Conservation (phyloP, 2,888 invertebrate genomes). For the Lamellibrachia satsuma region DNA sequence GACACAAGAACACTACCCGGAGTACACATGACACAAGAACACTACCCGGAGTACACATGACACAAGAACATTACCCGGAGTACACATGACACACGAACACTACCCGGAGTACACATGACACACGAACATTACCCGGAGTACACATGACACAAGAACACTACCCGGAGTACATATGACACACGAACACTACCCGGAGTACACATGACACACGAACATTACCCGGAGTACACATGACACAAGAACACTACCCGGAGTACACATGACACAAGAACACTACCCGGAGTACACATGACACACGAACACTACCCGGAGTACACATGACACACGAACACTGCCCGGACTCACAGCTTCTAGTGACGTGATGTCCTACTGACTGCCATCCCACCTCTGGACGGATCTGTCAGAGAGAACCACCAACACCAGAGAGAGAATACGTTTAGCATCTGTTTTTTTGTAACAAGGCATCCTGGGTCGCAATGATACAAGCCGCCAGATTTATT, state of each 20-base stretch:
- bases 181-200: background rate
- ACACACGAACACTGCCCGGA: background rate
- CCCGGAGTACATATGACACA: background rate
- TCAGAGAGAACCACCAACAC: too few relatives aligned
- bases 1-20: background rate
- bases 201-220: background rate
- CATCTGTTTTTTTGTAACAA: too few relatives aligned
- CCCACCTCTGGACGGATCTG: background rate
- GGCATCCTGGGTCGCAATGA: too few relatives aligned
- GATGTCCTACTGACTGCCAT: background rate
- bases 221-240: background rate
- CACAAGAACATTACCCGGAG: background rate
- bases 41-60: background rate
- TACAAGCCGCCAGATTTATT: too few relatives aligned
- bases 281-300: background rate
- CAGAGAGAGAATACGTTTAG: too few relatives aligned
- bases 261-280: background rate
- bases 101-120: background rate
- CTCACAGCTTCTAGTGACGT: background rate
- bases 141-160: background rate
- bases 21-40: background rate
- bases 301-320: background rate
- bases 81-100: background rate
- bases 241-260: background rate
- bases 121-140: background rate